A percentile compares a stretch with the other conserved stretches of the same genome.
These are phyloP conservation scores for Gyps fulvus DNA, from an alignment of 2,113 vertebrate genomes.

Conservation along the genomic window DNA sequence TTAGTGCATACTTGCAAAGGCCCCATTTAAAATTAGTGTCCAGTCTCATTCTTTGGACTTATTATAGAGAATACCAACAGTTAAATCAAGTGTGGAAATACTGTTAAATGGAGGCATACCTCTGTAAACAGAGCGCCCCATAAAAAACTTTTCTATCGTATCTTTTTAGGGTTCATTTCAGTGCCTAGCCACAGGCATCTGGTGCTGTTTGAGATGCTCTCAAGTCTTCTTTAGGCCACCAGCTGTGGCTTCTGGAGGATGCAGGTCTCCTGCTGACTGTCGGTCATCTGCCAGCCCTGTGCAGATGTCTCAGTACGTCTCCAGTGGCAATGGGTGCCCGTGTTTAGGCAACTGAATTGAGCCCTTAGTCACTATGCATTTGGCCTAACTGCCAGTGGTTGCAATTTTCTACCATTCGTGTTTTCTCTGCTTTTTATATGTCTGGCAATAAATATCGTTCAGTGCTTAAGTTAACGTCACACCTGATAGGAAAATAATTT, in stretches of 20 bases:
- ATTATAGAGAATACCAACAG: background rate
- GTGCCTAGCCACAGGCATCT: background rate
- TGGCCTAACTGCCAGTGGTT: background rate
- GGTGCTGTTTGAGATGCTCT: background rate
- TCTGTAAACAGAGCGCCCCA: background rate
- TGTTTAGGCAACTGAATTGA: background rate
- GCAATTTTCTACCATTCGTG: background rate
- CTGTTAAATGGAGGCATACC: background rate
- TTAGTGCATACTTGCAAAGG: background rate
- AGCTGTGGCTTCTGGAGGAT: background rate
- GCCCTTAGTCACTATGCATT: background rate
- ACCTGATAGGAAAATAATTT: background rate
- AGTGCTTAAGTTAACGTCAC: background rate
- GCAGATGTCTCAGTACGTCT: background rate
- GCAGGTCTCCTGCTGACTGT: background rate
- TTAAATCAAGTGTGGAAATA: background rate
- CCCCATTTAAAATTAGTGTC: background rate
- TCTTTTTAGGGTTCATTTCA: background rate
- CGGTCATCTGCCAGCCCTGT: background rate
- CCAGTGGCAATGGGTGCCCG: background rate
- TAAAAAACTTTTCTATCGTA: background rate
- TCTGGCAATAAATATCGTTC: background rate
- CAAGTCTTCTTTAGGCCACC: background rate
- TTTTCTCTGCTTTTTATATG: background rate
- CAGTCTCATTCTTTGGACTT: background rate